Conservation (phyloP, 92 coral and sea anemone genomes). For the Montipora capitata region DNA sequence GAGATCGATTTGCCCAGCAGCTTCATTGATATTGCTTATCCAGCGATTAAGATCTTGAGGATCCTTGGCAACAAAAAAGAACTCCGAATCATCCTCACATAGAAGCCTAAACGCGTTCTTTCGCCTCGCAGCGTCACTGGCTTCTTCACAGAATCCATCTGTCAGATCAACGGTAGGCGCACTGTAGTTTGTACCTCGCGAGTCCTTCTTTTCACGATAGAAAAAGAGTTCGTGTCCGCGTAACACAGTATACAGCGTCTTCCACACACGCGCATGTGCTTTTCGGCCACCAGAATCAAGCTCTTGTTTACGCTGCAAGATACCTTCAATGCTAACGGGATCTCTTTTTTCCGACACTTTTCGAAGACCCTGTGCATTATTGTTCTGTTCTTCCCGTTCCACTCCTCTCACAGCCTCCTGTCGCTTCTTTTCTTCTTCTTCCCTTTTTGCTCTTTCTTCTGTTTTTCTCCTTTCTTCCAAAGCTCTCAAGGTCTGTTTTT, state of each 20-base stretch:
- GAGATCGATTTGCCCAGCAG: constrained; percentile 42
- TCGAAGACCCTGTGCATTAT: constrained; percentile 48
- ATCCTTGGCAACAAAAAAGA: constrained; percentile 83
- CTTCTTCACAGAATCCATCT: constrained; percentile 77
- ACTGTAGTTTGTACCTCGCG: constrained; percentile 64
- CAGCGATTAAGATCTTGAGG: constrained; percentile 77
- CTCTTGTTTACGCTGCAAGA: constrained; percentile 92
- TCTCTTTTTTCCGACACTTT: constrained; percentile 21
- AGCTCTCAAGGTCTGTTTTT: constrained; percentile 30
- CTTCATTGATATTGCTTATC: constrained; percentile 65
- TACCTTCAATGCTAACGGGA: constrained; percentile 72
- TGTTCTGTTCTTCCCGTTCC: constrained; percentile 8
- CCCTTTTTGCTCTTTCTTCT: constrained; percentile 39
- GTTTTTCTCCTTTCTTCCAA: constrained; percentile 35
- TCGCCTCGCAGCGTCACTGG: constrained; percentile 68
- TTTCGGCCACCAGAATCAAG: constrained; percentile 81
- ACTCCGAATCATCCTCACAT: constrained; percentile 86
- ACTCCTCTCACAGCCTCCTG: constrained; percentile 33
- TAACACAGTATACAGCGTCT: constrained; percentile 86
- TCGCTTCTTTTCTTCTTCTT: constrained; percentile 41
- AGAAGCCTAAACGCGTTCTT: constrained; percentile 80
- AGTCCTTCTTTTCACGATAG: constrained; percentile 81
- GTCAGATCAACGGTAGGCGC: constrained; percentile 81
- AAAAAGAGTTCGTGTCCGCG: constrained; percentile 80
- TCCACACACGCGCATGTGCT: constrained; percentile 85